These are phyloP conservation scores for Eupristina koningsbergeri DNA, from an alignment of 1,140 invertebrate species.

Conservation along the genomic window DNA sequence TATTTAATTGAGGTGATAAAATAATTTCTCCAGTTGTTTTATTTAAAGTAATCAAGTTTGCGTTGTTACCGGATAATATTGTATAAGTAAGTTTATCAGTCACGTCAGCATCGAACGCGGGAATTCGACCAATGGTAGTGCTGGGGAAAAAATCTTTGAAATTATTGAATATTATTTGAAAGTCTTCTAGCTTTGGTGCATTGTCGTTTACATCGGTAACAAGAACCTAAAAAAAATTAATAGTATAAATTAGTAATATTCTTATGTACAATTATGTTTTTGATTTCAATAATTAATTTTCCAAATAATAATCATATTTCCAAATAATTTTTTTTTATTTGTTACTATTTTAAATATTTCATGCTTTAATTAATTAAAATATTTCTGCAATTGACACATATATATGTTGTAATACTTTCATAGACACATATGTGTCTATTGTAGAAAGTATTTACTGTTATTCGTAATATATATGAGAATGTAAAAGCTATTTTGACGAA, in stretches of 20 bases:
- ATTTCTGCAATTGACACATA: too few relatives aligned
- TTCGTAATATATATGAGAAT: too few relatives aligned
- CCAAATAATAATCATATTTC: not conserved
- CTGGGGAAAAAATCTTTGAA: slow-evolving; percentile 94
- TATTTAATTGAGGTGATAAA: slow-evolving; percentile 93
- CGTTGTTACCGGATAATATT: slow-evolving; percentile 93
- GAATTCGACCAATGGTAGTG: slow-evolving; percentile 90
- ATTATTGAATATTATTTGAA: slow-evolving; percentile 96
- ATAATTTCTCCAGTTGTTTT: slow-evolving; percentile 87
- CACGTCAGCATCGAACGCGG: slow-evolving; percentile 95
- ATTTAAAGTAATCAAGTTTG: slow-evolving; percentile 89
- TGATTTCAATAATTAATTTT: not conserved
- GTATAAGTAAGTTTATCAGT: slow-evolving; percentile 86
- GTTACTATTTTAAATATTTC: too few relatives aligned
- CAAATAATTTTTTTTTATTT: too few relatives aligned
- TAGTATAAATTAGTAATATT: not conserved
- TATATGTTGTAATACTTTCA: too few relatives aligned
- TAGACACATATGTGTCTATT: too few relatives aligned
- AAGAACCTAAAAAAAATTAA: slow-evolving; percentile 73
- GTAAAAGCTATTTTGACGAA: too few relatives aligned
- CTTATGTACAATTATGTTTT: not conserved
- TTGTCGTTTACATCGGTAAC: slow-evolving; percentile 96
- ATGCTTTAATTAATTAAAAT: too few relatives aligned
- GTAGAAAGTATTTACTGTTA: too few relatives aligned
- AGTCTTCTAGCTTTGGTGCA: slow-evolving; percentile 90